phyloP scores from a whole-genome alignment of 1,140 invertebrate species.

The Drosophila equinoxialis region DNA sequence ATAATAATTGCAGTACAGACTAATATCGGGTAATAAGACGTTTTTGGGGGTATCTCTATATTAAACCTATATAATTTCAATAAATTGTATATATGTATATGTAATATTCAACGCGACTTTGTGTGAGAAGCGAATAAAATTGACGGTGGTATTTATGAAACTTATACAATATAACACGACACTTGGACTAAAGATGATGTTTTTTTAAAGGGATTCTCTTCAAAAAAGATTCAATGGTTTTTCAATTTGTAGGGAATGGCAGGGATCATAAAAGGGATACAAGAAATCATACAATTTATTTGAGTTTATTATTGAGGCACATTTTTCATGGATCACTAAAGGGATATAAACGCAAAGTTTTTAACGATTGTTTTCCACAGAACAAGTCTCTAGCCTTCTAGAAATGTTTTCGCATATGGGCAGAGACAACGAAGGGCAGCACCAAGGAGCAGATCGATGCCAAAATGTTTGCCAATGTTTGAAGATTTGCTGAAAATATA shows the following conservation, averaged over 20 bases:
- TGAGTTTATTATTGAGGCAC: conserved; percentile 71
- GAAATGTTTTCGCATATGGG: conserved; percentile 64
- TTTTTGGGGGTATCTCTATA: conserved; percentile 44
- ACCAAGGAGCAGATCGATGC: conserved; percentile 52
- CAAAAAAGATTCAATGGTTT: conserved; percentile 19
- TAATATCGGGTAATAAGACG: conserved; percentile 25
- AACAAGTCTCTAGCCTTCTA: conserved; percentile 43
- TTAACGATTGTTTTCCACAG: conserved; percentile 20
- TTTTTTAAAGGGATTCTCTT: conserved; percentile 18
- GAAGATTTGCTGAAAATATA: conserved; percentile 47
- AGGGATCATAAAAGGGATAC: conserved; percentile 1
- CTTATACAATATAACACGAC: conserved; percentile 68
- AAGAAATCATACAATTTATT: conserved; percentile 45
- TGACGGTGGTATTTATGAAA: conserved; percentile 79
- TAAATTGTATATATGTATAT: conserved; percentile 44
- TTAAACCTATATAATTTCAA: conserved; percentile 60
- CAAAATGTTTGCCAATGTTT: conserved; percentile 51
- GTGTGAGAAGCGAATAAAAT: conserved; percentile 78
- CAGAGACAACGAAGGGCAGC: conserved; percentile 61
- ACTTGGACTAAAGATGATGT: conserved; percentile 50
- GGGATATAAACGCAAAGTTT: conserved; percentile 56
- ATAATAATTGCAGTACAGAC: conserved; percentile 40
- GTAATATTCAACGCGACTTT: conserved; percentile 68
- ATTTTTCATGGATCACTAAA: conserved; percentile 74
- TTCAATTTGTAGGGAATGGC: conserved; percentile 23